A percentile compares a stretch with the other conserved stretches of the same genome.
phyloP scores from a whole-genome alignment of 2,113 vertebrate species.

The Chaenocephalus aceratus region DNA sequence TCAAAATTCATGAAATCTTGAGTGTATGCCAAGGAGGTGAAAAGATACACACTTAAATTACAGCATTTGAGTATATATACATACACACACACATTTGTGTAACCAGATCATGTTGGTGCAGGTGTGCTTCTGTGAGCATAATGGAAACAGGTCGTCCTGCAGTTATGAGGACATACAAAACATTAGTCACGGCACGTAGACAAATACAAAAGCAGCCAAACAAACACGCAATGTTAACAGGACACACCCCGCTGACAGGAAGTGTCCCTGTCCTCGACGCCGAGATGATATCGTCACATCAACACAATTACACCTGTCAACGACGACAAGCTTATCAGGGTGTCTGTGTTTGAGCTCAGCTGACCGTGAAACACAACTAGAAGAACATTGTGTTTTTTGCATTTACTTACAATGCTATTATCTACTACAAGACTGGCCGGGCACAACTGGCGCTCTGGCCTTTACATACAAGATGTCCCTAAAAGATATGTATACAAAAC shows the following conservation, averaged over 20 bases:
- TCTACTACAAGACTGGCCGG: too few species aligned
- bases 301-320: conserved; percentile 2
- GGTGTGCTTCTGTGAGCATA: background rate
- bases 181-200: background rate
- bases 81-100: too few species aligned
- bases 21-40: background rate
- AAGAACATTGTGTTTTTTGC: too few species aligned
- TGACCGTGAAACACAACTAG: background rate
- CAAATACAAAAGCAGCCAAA: background rate
- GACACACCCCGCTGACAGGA: background rate
- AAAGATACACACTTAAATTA: background rate
- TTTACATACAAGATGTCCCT: too few species aligned
- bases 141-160: background rate
- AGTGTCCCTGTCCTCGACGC: background rate
- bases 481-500: too few species aligned
- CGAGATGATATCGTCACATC: conserved; percentile 1
- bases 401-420: too few species aligned
- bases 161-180: background rate
- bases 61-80: too few species aligned
- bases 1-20: background rate
- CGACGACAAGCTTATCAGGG: background rate
- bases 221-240: background rate
- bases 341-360: background rate
- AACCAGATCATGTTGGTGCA: background rate
- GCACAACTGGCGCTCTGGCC: too few species aligned